Conservation (phyloP, 2,113 vertebrate genomes). For the Charina bottae region DNA sequence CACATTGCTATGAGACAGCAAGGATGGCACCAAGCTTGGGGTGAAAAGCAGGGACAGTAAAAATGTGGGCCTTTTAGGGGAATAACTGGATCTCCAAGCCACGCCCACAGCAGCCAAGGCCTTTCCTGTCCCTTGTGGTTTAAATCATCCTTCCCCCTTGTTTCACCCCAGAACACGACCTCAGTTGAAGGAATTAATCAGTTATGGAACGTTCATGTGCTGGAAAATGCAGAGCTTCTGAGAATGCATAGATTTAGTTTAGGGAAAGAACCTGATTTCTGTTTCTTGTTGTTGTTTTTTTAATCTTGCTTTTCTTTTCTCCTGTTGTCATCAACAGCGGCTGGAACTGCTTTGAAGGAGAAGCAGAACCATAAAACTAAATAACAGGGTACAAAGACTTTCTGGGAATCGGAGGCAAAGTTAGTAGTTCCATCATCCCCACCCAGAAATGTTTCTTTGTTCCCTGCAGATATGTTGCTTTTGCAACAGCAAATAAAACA, state of each 20-base stretch:
- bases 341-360: not conserved
- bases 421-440: not conserved
- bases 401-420: too few relatives aligned
- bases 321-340: too few relatives aligned
- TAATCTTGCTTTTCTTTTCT: not conserved
- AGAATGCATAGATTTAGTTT: not conserved
- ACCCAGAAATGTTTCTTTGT: not conserved
- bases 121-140: not conserved
- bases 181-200: not conserved
- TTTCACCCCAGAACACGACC: not conserved
- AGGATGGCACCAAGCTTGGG: not conserved
- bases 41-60: not conserved
- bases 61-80: not conserved
- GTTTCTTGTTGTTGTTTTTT: too few relatives aligned
- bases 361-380: not conserved
- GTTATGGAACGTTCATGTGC: not conserved
- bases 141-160: not conserved
- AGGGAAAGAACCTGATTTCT: not conserved
- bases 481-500: not conserved
- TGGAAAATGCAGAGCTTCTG: not conserved
- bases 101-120: not conserved
- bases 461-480: not conserved
- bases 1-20: not conserved
- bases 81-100: not conserved
- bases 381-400: not conserved